Evolutionary conservation across 2,113 vertebrate genomes (phyloP).

Genomic region (Hyaena hyaena): DNA sequence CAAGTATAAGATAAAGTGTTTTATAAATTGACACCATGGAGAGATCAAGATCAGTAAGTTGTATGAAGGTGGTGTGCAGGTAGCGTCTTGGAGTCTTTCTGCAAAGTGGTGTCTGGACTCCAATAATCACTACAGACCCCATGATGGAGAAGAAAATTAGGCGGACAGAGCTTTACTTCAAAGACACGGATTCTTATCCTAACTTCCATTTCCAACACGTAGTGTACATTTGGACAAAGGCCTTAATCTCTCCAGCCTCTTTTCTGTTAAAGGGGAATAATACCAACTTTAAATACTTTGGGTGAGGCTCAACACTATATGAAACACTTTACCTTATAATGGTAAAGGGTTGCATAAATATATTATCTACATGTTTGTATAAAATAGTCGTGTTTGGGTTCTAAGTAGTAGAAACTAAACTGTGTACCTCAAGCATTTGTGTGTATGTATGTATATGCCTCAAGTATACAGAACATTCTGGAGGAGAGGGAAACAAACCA

Average conservation of each 20-base stretch:
- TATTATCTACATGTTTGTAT: background rate
- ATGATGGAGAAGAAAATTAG: background rate
- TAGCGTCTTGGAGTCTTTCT: background rate
- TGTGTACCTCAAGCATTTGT: background rate
- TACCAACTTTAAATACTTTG: background rate
- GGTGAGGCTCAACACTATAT: background rate
- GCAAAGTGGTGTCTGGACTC: background rate
- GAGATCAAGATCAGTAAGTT: background rate
- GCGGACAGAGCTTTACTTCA: background rate
- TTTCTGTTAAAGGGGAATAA: conserved; percentile 37
- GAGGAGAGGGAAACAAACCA: background rate
- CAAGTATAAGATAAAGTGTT: background rate
- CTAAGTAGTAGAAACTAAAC: background rate
- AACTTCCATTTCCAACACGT: background rate
- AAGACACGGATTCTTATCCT: background rate
- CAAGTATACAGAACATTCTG: background rate
- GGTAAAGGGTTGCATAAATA: background rate
- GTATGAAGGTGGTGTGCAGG: background rate
- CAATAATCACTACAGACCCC: background rate
- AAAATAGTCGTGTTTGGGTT: background rate
- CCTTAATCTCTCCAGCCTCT: background rate
- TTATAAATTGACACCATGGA: background rate
- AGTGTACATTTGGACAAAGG: background rate
- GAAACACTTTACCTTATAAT: background rate
- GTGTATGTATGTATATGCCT: background rate